Evolutionary conservation across 2,797 vertebrate genomes (phyloP), one percentile per base, ranked within the genome.

Genomic region (Phylloscopus collybita): DNA sequence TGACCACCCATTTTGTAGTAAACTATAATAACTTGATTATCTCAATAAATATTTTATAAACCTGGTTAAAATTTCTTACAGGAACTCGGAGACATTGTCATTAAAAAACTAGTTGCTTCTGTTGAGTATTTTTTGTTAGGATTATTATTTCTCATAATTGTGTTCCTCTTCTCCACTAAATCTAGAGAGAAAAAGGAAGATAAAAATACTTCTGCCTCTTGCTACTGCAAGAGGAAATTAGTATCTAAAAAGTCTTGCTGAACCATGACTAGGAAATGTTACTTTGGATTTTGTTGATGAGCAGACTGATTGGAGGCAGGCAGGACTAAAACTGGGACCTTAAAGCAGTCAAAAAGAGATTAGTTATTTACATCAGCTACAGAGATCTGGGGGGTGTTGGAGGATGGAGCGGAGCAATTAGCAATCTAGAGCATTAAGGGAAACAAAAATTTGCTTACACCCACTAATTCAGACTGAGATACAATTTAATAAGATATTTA

Each of bases 331-430:
- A 38, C 23, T 30, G 16, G 45, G 21, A 59, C 42, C 19, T 83
- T 25, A 74, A 69, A 62, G 12, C 13, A 40, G 45, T 60, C 4
- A 56, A 38, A 73, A 75, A 44, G 23, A 47, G 4, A 60, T 4
- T 7, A 60, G 44, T 45, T 54, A 22, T 30, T 34, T 72, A 16
- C 3, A 50, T 10, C 11, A 86, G 21, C 23, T 71, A 36, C 56
- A 75, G 51, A 73, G 13, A 42, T 69, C 7, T 20, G 11, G 5
- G 1, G 11, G 1, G 1, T 10, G 4, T 1, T 60, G 40, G 3
- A 15, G 6, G 5, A 25, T 11, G 5, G 4, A 3, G 3, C 2
- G 2, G 4, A 29, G 9, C 26, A 80, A 26, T 47, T 59, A 66
- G 3, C 3, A 75, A 42, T 50, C 9, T 38, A 36, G 18, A 57